Evolutionary conservation across 2,797 vertebrate species (phyloP).

Genomic region (Selene dorsalis): DNA sequence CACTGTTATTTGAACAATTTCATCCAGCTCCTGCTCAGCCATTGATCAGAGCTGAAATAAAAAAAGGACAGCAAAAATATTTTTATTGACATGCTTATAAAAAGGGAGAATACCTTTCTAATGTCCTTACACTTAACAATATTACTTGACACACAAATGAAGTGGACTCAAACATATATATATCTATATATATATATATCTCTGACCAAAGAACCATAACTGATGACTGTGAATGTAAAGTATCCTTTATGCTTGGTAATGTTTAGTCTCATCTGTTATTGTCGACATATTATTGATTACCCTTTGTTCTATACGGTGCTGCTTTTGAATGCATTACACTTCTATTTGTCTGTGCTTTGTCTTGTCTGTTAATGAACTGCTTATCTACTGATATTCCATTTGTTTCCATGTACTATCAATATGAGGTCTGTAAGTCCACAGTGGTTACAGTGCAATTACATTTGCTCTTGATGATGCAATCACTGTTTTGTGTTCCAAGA

Average conservation of each 20-base stretch:
- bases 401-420: background rate
- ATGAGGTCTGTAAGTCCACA: background rate
- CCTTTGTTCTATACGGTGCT: background rate
- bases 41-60: conserved; percentile 88
- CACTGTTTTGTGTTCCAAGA: background rate
- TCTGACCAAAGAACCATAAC: background rate
- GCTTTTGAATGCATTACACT: background rate
- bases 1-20: conserved; percentile 98
- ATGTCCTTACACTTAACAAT: background rate
- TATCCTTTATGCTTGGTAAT: background rate
- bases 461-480: background rate
- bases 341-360: background rate
- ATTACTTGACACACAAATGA: background rate
- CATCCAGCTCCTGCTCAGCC: conserved; percentile 95
- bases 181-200: background rate
- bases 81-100: background rate
- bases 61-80: background rate
- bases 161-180: background rate
- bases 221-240: background rate
- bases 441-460: background rate
- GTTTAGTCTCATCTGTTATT: background rate
- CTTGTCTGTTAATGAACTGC: background rate
- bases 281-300: background rate
- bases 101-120: background rate
- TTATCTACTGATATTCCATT: background rate